Conservation (phyloP, 2,797 vertebrate species). For the Apogon hyalosoma region DNA sequence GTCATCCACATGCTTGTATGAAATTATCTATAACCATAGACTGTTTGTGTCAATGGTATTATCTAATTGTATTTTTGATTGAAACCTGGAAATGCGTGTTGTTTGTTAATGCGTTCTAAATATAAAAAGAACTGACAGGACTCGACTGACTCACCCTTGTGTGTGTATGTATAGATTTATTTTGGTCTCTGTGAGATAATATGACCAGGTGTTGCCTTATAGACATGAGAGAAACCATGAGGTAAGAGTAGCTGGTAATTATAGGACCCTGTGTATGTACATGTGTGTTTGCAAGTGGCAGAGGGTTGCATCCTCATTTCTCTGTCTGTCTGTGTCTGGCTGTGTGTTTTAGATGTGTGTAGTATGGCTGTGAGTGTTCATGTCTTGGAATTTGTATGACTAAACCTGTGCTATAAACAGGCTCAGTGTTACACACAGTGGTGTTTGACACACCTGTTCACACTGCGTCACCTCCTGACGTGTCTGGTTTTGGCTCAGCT, state of each 20-base stretch:
- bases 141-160: neutral
- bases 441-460: slow-evolving; percentile 61
- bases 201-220: slow-evolving; percentile 46
- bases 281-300: slow-evolving; percentile 13
- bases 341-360: slow-evolving; percentile 43
- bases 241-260: slow-evolving; percentile 57
- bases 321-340: slow-evolving; percentile 49
- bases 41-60: neutral
- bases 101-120: slow-evolving; percentile 7
- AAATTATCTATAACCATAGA: neutral
- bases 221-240: slow-evolving; percentile 53
- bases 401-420: slow-evolving; percentile 40
- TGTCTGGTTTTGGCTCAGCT: slow-evolving; percentile 58
- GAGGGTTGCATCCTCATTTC: neutral
- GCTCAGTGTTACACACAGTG: slow-evolving; percentile 7
- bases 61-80: neutral
- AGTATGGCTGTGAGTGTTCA: slow-evolving; percentile 26
- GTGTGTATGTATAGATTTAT: slow-evolving; percentile 25
- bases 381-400: slow-evolving; percentile 72
- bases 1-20: neutral
- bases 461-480: slow-evolving; percentile 45
- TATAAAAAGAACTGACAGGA: slow-evolving; percentile 19
- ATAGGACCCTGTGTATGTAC: slow-evolving; percentile 24
- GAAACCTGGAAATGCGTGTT: neutral
- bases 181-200: slow-evolving; percentile 47